Evolutionary conservation across 2,888 invertebrate genomes (phyloP).

Genomic region (Clistopyga incitator): DNA sequence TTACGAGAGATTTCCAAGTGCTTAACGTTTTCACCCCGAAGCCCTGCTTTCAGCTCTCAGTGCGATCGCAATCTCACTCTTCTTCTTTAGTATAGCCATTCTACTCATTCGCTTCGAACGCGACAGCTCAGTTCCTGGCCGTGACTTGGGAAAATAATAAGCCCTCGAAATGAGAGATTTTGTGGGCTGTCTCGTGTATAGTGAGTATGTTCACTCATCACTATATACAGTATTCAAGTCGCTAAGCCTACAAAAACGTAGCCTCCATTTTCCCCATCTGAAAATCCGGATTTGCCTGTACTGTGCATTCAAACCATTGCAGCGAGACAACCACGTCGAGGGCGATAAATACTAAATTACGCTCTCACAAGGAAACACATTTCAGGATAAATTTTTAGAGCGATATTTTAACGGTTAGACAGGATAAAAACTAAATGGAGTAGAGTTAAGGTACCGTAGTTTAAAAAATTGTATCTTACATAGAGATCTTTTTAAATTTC

Average conservation of each 20-base stretch:
- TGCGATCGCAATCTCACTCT: not conserved
- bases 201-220: not conserved
- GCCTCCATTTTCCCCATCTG: not conserved
- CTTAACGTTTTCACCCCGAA: slow-evolving; percentile 63
- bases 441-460: too few relatives aligned
- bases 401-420: not conserved
- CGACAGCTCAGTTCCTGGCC: not conserved
- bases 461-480: too few relatives aligned
- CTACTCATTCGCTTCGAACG: not conserved
- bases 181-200: not conserved
- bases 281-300: slow-evolving; percentile 1
- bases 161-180: not conserved
- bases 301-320: not conserved
- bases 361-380: not conserved
- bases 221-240: not conserved
- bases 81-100: not conserved
- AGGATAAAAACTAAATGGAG: not conserved
- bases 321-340: not conserved
- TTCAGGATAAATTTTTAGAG: not conserved
- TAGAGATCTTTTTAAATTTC: too few relatives aligned
- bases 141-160: not conserved
- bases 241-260: not conserved
- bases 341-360: not conserved
- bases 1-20: slow-evolving; percentile 18
- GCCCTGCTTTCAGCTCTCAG: slow-evolving; percentile 57